Evolutionary conservation across 1,140 invertebrate genomes (phyloP).

Genomic region (Meloidogyne floridensis): DNA sequence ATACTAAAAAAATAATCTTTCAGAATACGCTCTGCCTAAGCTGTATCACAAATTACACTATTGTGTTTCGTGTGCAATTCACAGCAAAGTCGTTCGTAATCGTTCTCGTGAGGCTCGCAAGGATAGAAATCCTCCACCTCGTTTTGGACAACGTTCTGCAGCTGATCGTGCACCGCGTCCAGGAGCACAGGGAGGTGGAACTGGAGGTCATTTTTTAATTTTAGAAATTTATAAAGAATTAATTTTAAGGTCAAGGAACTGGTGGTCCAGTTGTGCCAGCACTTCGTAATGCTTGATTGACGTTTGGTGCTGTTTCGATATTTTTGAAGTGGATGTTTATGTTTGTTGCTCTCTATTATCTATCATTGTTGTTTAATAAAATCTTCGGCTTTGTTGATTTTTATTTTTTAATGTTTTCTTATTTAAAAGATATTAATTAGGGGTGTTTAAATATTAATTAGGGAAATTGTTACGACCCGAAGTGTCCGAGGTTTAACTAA

Average conservation of each 20-base stretch:
- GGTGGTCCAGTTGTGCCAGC: not conserved
- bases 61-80: slow-evolving; percentile 98
- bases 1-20: slow-evolving; percentile 33
- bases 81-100: slow-evolving; percentile 98
- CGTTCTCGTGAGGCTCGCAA: slow-evolving; percentile 92
- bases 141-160: slow-evolving; percentile 71
- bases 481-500: too few species aligned
- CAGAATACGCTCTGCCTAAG: slow-evolving; percentile 75
- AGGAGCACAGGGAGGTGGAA: slow-evolving; percentile 34
- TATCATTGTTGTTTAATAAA: too few species aligned
- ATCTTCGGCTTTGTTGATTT: too few species aligned
- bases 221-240: not conserved
- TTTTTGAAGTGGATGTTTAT: too few species aligned
- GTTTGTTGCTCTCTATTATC: too few species aligned
- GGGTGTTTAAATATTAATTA: too few species aligned
- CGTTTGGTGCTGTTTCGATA: not conserved
- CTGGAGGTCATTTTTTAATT: not conserved
- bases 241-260: slow-evolving; percentile 20
- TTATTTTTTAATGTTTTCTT: too few species aligned
- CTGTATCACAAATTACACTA: slow-evolving; percentile 98
- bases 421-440: too few species aligned
- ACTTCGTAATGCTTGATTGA: not conserved
- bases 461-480: too few species aligned
- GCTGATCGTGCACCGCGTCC: slow-evolving; percentile 51
- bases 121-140: slow-evolving; percentile 89